Evolutionary conservation across 2,113 vertebrate species (phyloP), one percentile per base, ranked within the genome.

Genomic region (Pelusios castaneus): DNA sequence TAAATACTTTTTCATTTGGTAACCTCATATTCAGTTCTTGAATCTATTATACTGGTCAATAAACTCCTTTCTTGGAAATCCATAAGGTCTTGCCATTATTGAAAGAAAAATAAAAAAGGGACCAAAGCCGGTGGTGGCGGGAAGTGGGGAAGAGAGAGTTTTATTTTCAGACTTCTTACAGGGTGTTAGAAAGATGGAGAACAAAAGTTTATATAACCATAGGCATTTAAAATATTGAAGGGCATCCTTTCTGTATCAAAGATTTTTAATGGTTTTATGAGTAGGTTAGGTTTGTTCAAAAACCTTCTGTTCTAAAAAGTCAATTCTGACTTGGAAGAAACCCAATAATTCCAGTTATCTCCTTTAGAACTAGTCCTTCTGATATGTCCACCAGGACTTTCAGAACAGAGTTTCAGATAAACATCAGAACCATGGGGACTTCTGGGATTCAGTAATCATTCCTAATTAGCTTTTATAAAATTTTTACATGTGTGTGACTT

Each of bases 11-110:
- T 95, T 91, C 54, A 82, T 56, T 92, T 89, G 76, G 76, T 90
- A 91, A 91, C 55, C n/a, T 87, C 95, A 84, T 47, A 94, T 94
- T 92, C 58, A 79, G 91, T 78, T 73, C 58, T 75, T 83, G 75
- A 94, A 78, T 92, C 89, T n/a, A 51, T 92, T 96, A 80, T 38
- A 63, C 38, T 88, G 55, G 80, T 91, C 93, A 95, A 88, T 94
- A 92, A 96, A 96, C 88, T 91, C 58, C 70, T 95, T 95, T 81
- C 21, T 93, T 80, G 52, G 80, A 84, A 88, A 85, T 49, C 58
- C 58, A 58, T 51, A 73, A 96, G 38, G n/a, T 93, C 96, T 96
- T 92, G 13, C 51, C 75, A 38, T 88, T 90, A 90, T 29, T 95
- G 56, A 91, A 82, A 80, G 7, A 2, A 10, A 16, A 34, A 25